These are phyloP conservation scores for Dicyrtomina minuta DNA, from an alignment of 2,888 invertebrate genomes.

Conservation along the genomic window DNA sequence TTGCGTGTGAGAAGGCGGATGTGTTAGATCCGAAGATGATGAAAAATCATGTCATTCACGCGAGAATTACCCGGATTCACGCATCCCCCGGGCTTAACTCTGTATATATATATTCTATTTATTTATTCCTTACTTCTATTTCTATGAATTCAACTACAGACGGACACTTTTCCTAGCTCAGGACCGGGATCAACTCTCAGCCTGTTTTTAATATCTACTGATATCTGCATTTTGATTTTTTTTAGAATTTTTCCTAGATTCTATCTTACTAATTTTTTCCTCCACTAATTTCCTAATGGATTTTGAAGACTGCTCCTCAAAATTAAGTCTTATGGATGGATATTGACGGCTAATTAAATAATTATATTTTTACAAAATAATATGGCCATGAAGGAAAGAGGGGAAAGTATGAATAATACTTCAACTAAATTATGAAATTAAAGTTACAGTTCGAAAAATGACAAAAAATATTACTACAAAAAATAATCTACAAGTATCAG, in stretches of 20 bases:
- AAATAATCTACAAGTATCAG: too few relatives aligned
- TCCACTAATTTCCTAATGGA: constrained; percentile 28
- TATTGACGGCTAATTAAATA: too few relatives aligned
- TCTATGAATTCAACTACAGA: not conserved
- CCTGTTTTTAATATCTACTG: too few relatives aligned
- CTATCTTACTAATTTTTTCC: not conserved
- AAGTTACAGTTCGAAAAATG: too few relatives aligned
- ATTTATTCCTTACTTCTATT: not conserved
- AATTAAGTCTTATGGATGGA: not conserved
- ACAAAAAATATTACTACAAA: too few relatives aligned
- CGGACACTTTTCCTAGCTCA: too few relatives aligned
- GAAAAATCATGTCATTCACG: constrained; percentile 38
- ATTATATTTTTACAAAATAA: not conserved
- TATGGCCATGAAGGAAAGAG: too few relatives aligned
- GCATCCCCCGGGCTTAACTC: constrained; percentile 19
- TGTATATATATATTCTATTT: not conserved
- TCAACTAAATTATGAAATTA: too few relatives aligned
- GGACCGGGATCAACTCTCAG: too few relatives aligned
- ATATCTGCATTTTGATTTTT: too few relatives aligned
- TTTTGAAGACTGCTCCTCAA: constrained; percentile 4
- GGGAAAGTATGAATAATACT: too few relatives aligned
- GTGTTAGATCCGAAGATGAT: constrained; percentile 26
- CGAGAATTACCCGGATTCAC: constrained; percentile 35
- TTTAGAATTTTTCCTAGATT: not conserved
- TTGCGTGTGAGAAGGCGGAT: constrained; percentile 22